These are phyloP conservation scores for Astyanax mexicanus DNA, from an alignment of 2,797 vertebrate species.

Conservation along the genomic window DNA sequence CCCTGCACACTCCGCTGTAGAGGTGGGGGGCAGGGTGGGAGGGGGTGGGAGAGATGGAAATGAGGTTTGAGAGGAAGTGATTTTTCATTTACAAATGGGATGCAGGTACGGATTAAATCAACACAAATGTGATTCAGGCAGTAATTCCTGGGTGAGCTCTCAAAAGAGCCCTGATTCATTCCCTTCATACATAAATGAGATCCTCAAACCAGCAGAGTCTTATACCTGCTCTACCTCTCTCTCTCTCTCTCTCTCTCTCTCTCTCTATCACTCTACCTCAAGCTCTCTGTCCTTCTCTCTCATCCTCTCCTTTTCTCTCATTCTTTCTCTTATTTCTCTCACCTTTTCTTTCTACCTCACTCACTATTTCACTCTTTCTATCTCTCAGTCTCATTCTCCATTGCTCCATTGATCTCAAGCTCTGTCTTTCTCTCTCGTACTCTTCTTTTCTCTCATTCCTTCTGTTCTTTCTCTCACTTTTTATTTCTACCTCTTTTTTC, in stretches of 20 bases:
- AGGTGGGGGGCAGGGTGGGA: background rate
- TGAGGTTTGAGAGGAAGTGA: constrained; percentile 14
- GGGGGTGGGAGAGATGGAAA: background rate
- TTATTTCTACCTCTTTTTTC: no score
- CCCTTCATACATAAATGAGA: constrained; percentile 17
- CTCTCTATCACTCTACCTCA: no score
- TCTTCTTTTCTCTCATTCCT: no score
- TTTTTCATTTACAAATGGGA: constrained; percentile 40
- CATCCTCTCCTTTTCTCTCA: background rate
- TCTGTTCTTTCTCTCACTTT: constrained; percentile 3
- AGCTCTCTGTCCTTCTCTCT: no score
- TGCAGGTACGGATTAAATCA: constrained; percentile 17
- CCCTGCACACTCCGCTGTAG: background rate
- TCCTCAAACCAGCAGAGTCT: constrained; percentile 1
- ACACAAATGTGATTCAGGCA: constrained; percentile 22
- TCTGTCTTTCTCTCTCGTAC: background rate
- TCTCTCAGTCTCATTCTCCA: constrained; percentile 15
- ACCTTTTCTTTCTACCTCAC: no score
- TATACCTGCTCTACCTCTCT: constrained; percentile 22
- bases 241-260: constrained; percentile 3
- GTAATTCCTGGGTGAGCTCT: constrained; percentile 19
- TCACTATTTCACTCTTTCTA: background rate
- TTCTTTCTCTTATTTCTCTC: constrained; percentile 5
- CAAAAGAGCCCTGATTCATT: constrained; percentile 20
- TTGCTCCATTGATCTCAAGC: no score